Evolutionary conservation across 2,888 invertebrate species (phyloP).

Genomic region (Ashinkailepas kermadecensis): DNA sequence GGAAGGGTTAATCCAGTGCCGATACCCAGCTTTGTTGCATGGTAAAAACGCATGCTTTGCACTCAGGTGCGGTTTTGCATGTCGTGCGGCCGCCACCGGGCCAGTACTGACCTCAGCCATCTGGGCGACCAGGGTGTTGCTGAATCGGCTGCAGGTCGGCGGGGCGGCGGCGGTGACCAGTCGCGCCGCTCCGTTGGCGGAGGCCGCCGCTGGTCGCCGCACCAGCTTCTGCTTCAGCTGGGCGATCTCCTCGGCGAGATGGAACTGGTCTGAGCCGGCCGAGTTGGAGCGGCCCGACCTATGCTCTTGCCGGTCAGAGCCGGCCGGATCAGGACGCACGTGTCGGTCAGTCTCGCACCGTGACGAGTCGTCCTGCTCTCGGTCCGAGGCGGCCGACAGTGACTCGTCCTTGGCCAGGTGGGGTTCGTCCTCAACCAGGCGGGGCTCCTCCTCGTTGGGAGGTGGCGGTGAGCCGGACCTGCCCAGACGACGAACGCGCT

Average conservation of each 20-base stretch:
- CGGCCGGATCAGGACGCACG: not conserved
- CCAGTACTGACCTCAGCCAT: not conserved
- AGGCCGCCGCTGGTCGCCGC: not conserved
- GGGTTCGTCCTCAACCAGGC: not conserved
- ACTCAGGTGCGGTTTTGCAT: no score
- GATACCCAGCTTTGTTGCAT: no score
- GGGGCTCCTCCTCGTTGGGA: not conserved
- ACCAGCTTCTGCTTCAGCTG: not conserved
- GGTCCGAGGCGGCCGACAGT: not conserved
- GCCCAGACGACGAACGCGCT: not conserved
- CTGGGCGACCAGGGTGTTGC: not conserved
- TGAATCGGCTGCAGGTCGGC: not conserved
- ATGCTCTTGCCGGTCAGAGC: not conserved
- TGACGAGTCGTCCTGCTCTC: not conserved
- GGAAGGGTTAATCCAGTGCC: no score
- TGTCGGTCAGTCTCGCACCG: not conserved
- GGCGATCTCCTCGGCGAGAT: not conserved
- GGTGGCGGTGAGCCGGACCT: not conserved
- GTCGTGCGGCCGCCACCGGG: no score
- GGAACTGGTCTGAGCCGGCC: not conserved
- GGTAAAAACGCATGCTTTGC: no score
- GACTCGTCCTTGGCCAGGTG: not conserved
- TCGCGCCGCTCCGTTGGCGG: not conserved
- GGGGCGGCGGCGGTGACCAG: not conserved
- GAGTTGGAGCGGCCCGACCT: not conserved